phyloP scores from a whole-genome alignment of 2,888 invertebrate species.

The Uropetala carovei region DNA sequence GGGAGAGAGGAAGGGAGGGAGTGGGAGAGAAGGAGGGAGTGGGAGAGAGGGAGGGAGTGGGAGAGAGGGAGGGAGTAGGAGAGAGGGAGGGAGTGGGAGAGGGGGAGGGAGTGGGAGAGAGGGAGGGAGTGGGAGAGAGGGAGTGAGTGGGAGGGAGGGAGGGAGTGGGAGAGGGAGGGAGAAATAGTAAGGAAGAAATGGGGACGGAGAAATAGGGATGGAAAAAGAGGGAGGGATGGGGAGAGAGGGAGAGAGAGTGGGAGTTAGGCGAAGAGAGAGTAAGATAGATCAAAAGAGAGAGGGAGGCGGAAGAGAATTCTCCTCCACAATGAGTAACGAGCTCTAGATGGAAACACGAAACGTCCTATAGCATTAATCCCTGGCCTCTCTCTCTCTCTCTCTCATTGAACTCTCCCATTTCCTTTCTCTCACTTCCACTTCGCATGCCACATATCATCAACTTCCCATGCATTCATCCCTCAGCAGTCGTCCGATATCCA shows the following conservation, averaged over 20 bases:
- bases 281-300: neutral
- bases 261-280: neutral
- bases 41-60: neutral
- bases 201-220: neutral
- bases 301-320: constrained; percentile 29
- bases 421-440: neutral
- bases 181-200: no score
- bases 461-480: constrained; percentile 45
- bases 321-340: constrained; percentile 49
- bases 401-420: neutral
- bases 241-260: neutral
- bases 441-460: constrained; percentile 42
- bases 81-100: neutral
- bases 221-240: neutral
- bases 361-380: constrained; percentile 53
- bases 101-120: neutral
- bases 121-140: neutral
- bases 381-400: neutral
- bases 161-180: neutral
- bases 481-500: constrained; percentile 20
- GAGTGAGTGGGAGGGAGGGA: neutral
- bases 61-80: neutral
- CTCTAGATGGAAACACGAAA: constrained; percentile 54
- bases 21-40: neutral
- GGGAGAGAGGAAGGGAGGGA: neutral